phyloP scores from a whole-genome alignment of 2,797 vertebrate species.

The Sandelia bainsii region DNA sequence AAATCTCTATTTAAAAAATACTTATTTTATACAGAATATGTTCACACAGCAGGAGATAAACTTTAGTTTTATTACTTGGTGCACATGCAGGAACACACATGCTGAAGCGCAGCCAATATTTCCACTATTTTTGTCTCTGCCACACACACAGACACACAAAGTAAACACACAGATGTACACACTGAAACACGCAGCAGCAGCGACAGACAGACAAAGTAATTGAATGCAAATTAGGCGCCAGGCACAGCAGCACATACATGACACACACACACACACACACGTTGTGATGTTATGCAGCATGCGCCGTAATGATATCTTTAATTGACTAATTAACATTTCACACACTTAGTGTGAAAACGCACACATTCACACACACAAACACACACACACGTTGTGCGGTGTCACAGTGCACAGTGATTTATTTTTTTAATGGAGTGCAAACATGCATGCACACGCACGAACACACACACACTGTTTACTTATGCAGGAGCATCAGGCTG shows the following conservation, averaged over 20 bases:
- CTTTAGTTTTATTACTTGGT: not conserved
- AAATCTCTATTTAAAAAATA: not conserved
- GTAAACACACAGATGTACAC: conserved; percentile 4
- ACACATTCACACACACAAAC: conserved; percentile 37
- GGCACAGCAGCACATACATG: conserved; percentile 8
- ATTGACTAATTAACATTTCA: conserved; percentile 77
- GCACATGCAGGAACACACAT: not conserved
- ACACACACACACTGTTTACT: conserved; percentile 19
- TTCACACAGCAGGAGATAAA: not conserved
- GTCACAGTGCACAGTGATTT: conserved; percentile 32
- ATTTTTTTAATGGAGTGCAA: conserved; percentile 18
- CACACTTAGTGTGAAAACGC: conserved; percentile 67
- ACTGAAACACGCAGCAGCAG: conserved; percentile 3
- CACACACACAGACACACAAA: not conserved
- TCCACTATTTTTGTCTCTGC: not conserved
- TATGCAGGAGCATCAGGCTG: conserved; percentile 54
- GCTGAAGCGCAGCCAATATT: not conserved
- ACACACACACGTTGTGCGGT: conserved; percentile 10
- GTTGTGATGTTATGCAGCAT: conserved; percentile 46
- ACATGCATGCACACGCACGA: not conserved
- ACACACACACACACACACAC: conserved; percentile 30
- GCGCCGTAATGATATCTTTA: conserved; percentile 64
- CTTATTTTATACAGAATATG: not conserved
- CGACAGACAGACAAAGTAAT: conserved; percentile 30
- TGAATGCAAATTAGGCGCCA: conserved; percentile 44